Evolutionary conservation across 37 sponge, comb jelly and placozoan genomes (phyloP).

Genomic region (Aphrocallistes beatrix): DNA sequence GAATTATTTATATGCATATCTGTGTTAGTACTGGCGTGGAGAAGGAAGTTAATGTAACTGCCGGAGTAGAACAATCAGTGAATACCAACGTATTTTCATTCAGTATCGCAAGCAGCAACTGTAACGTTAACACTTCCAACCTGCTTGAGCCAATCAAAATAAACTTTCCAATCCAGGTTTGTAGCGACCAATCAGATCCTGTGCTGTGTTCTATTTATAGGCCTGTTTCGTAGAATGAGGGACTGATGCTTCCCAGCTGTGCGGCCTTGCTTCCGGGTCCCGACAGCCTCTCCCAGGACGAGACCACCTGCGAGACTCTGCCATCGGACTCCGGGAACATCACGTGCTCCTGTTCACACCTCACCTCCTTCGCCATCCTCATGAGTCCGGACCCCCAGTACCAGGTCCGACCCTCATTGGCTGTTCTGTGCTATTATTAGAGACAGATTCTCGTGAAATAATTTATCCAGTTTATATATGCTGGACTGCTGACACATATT

Average conservation of each 20-base stretch:
- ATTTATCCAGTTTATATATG: too few relatives aligned
- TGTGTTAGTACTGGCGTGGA: not conserved
- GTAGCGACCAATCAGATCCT: too few relatives aligned
- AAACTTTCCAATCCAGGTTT: not conserved
- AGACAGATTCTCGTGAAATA: too few relatives aligned
- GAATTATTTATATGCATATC: not conserved
- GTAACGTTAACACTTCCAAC: not conserved
- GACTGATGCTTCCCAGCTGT: not conserved
- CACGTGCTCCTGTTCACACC: slow-evolving; percentile 33
- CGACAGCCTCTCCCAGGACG: not conserved
- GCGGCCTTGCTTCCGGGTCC: not conserved
- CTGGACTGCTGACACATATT: too few relatives aligned
- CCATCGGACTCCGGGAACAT: not conserved
- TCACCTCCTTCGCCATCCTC: slow-evolving; percentile 33
- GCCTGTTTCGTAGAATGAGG: not conserved
- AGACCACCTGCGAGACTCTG: not conserved
- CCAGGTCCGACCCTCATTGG: slow-evolving; percentile 22
- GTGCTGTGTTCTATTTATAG: too few relatives aligned
- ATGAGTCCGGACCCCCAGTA: slow-evolving; percentile 21
- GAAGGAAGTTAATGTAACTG: not conserved
- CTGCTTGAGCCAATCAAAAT: not conserved
- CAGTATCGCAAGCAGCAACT: not conserved
- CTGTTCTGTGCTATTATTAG: too few relatives aligned
- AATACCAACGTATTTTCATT: not conserved
- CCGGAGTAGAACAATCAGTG: not conserved